phyloP scores from a whole-genome alignment of 2,888 invertebrate genomes.

The Laothoe populi region DNA sequence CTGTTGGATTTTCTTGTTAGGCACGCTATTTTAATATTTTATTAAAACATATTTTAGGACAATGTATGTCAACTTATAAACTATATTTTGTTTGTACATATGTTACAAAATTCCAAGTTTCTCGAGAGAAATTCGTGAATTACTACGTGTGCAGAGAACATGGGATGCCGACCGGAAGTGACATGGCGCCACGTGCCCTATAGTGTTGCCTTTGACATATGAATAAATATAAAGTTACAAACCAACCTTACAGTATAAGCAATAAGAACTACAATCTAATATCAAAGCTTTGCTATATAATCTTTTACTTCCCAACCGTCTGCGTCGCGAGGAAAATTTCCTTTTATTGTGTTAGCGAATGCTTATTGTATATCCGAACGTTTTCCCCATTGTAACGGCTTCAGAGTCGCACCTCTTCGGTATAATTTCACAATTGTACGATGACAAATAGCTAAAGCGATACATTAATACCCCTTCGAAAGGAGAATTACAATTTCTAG shows the following conservation, averaged over 20 bases:
- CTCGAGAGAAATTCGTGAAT: slow-evolving; percentile 38
- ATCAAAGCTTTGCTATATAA: slow-evolving; percentile 51
- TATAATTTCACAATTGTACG: slow-evolving; percentile 69
- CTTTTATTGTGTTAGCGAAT: slow-evolving; percentile 78
- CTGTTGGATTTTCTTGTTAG: neutral
- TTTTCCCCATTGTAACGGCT: slow-evolving; percentile 69
- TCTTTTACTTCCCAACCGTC: slow-evolving; percentile 58
- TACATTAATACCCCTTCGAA: slow-evolving; percentile 61
- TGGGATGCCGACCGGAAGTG: slow-evolving; percentile 54
- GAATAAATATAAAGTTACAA: slow-evolving; percentile 45
- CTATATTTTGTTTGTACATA: neutral
- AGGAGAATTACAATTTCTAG: slow-evolving; percentile 51
- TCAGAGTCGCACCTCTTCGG: slow-evolving; percentile 57
- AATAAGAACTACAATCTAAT: slow-evolving; percentile 60
- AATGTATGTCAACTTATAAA: neutral
- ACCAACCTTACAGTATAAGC: slow-evolving; percentile 44
- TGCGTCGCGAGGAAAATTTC: slow-evolving; percentile 68
- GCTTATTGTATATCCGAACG: slow-evolving; percentile 76
- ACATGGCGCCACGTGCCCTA: slow-evolving; percentile 53
- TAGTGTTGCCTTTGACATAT: slow-evolving; percentile 53
- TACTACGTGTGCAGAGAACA: slow-evolving; percentile 50
- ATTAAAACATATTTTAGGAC: neutral
- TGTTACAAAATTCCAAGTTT: neutral
- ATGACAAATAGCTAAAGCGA: slow-evolving; percentile 74
- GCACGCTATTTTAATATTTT: neutral